Evolutionary conservation across 2,888 invertebrate species (phyloP), one percentile per base, ranked within the genome.

Genomic region (Osedax fenrisi): DNA sequence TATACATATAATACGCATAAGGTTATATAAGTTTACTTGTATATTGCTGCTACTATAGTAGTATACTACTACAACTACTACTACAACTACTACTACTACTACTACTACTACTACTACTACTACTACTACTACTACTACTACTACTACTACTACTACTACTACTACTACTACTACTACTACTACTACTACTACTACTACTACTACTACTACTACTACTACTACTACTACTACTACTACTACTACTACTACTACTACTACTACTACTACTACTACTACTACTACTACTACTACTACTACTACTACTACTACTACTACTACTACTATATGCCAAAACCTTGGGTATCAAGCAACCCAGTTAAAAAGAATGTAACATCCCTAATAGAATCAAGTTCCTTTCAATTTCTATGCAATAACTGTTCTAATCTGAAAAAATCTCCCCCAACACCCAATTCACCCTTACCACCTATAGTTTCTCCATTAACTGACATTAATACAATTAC

Each of bases 41-140:
- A n/a, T n/a, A 66, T 21, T 21, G 22, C 66, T 10, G 22, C 66
- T 10, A 66, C 66, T 10, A 66, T 22, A 10, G 22, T 22, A n/a
- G n/a, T n/a, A n/a, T n/a, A n/a, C n/a, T n/a, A n/a, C n/a, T n/a
- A n/a, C n/a, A n/a, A n/a, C n/a, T n/a, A n/a, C n/a, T n/a, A n/a
- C n/a, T n/a, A n/a, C n/a, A 13, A 69, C 26, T 17, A 1, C 26
- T 26, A 69, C 70, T 26, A 70, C 70, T 26, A 70, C 70, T 26
- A 70, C 70, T 26, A 70, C 70, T 26, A 70, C 70, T 70, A 70
- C 70, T 26, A 70, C 70, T 26, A 70, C 70, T 26, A 70, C 70
- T 26, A 70, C 70, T 26, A 70, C 70, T 26, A 70, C 70, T 26
- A 70, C 70, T 26, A 70, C 70, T 26, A 70, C 70, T 26, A 70